Conservation (phyloP, 1,140 invertebrate species). For the Zaprionus vittiger region DNA sequence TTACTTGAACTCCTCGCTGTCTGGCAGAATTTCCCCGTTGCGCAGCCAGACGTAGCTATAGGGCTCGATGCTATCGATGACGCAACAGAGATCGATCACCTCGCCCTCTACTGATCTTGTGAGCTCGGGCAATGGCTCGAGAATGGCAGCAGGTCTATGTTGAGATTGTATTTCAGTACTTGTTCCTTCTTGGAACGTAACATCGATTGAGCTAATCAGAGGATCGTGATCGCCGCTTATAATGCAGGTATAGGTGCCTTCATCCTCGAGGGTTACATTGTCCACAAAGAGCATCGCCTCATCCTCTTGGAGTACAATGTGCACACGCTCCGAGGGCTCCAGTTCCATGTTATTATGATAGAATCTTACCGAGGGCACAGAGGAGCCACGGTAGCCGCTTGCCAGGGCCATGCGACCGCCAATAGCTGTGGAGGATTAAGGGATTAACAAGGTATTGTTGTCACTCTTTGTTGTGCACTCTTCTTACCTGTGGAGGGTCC, state of each 20-base stretch:
- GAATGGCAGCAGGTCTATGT: constrained; percentile 41
- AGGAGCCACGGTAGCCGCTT: constrained; percentile 86
- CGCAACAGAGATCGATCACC: constrained; percentile 86
- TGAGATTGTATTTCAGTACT: constrained; percentile 20
- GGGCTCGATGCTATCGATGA: constrained; percentile 86
- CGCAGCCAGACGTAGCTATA: constrained; percentile 90
- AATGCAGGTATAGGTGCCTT: constrained; percentile 90
- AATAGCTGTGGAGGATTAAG: constrained; percentile 56
- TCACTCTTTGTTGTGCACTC: too few relatives aligned
- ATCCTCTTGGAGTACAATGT: constrained; percentile 68
- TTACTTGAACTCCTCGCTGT: constrained; percentile 87
- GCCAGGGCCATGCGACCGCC: constrained; percentile 86
- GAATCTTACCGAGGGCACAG: constrained; percentile 87
- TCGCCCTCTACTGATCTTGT: constrained; percentile 86
- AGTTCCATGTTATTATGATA: constrained; percentile 86
- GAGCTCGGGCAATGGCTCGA: constrained; percentile 68
- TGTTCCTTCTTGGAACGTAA: constrained; percentile 53
- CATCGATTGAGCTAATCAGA: constrained; percentile 60
- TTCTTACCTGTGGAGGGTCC: constrained; percentile 76
- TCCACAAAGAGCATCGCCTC: constrained; percentile 85
- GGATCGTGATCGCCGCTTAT: constrained; percentile 87
- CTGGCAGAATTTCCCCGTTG: constrained; percentile 88
- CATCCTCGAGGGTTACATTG: constrained; percentile 85
- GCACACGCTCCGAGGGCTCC: constrained; percentile 68
- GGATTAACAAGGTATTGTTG: too few relatives aligned